Conservation (phyloP, 2,888 invertebrate genomes). For the Scaptomyza parva region DNA sequence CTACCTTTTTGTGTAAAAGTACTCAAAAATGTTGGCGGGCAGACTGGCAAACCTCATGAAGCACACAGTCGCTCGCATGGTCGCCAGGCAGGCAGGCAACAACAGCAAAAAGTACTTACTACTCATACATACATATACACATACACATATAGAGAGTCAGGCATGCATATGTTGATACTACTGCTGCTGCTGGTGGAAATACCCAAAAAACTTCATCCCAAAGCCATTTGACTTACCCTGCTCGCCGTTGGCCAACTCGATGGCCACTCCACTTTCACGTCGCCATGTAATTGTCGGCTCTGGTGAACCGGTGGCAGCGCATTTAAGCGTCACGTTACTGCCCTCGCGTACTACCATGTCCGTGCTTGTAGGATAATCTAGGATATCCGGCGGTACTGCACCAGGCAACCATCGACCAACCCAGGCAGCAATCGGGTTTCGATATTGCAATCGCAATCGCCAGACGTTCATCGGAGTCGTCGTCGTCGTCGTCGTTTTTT, state of each 20-base stretch:
- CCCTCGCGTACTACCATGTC: constrained; percentile 95
- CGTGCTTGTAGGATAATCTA: constrained; percentile 93
- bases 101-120: constrained; percentile 76
- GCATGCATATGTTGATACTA: constrained; percentile 50
- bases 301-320: constrained; percentile 95
- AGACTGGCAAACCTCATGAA: constrained; percentile 59
- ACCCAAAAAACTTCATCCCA: constrained; percentile 20
- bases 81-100: constrained; percentile 25
- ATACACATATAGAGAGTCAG: constrained; percentile 9
- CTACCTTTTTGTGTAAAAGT: constrained; percentile 75
- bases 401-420: constrained; percentile 33
- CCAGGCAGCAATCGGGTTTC: constrained; percentile 20
- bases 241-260: constrained; percentile 89
- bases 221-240: constrained; percentile 87
- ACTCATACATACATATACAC: constrained; percentile 32
- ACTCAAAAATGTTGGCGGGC: constrained; percentile 70
- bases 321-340: constrained; percentile 93
- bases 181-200: constrained; percentile 26
- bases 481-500: constrained; percentile 8
- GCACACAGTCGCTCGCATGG: no score
- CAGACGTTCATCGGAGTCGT: constrained; percentile 60
- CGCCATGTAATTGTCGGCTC: constrained; percentile 95
- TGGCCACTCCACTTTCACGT: constrained; percentile 91
- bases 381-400: constrained; percentile 93
- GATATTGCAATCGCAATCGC: constrained; percentile 54